A percentile compares a stretch with the other conserved stretches of the same genome.
Conservation (phyloP, 2,797 vertebrate species). For the Alfaro cultratus region DNA sequence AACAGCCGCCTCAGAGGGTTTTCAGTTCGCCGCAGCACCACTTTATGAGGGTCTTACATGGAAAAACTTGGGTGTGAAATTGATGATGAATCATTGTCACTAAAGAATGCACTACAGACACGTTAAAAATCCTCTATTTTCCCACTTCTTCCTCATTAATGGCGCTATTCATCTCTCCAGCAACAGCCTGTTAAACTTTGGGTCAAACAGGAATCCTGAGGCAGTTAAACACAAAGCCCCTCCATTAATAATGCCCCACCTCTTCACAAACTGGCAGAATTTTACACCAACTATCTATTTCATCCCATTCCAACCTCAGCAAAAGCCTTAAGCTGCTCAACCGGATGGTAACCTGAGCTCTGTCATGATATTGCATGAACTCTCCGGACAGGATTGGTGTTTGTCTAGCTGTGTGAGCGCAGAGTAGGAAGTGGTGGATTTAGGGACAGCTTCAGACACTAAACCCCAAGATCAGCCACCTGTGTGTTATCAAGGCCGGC, state of each 20-base stretch:
- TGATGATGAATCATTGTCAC: slow-evolving; percentile 73
- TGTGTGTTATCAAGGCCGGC: slow-evolving; percentile 74
- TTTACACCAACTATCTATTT: slow-evolving; percentile 67
- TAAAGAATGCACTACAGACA: slow-evolving; percentile 62
- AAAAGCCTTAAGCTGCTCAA: slow-evolving; percentile 39
- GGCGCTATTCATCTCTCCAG: slow-evolving; percentile 51
- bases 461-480: slow-evolving; percentile 75
- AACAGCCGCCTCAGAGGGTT: slow-evolving; percentile 50
- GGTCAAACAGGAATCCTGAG: slow-evolving; percentile 56
- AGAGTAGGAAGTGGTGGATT: slow-evolving; percentile 63
- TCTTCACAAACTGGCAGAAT: slow-evolving; percentile 62
- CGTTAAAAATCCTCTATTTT: slow-evolving; percentile 40
- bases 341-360: slow-evolving; percentile 61
- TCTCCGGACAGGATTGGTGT: slow-evolving; percentile 51
- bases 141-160: slow-evolving; percentile 35
- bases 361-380: slow-evolving; percentile 50
- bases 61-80: slow-evolving; percentile 69
- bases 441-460: slow-evolving; percentile 61
- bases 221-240: slow-evolving; percentile 50
- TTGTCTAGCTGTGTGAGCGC: slow-evolving; percentile 50
- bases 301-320: slow-evolving; percentile 52
- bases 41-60: slow-evolving; percentile 62
- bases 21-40: slow-evolving; percentile 39
- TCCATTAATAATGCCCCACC: slow-evolving; percentile 64
- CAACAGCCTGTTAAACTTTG: slow-evolving; percentile 55